phyloP scores from a whole-genome alignment of 2,113 vertebrate genomes.

The Pterocles orientalis region DNA sequence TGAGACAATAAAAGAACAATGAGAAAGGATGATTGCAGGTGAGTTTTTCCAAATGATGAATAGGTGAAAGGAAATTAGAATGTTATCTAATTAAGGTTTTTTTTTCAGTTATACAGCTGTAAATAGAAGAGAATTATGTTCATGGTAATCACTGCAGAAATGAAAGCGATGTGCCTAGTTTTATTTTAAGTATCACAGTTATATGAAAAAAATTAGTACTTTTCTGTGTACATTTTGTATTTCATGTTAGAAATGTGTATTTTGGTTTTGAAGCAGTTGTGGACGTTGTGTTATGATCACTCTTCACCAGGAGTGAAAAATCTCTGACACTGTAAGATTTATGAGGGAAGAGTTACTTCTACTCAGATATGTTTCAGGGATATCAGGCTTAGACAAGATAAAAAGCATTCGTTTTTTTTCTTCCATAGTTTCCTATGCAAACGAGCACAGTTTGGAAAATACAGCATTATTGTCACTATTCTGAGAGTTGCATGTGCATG shows the following conservation, averaged over 20 bases:
- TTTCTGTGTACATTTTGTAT: not conserved
- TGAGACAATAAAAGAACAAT: not conserved
- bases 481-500: not conserved
- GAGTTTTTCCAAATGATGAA: not conserved
- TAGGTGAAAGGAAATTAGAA: slow-evolving; percentile 3
- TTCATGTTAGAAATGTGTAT: not conserved
- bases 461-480: not conserved
- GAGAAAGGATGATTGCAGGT: not conserved
- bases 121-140: not conserved
- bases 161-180: not conserved
- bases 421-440: not conserved
- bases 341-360: not conserved
- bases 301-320: not conserved
- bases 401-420: not conserved
- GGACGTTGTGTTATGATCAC: not conserved
- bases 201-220: not conserved
- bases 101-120: not conserved
- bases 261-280: not conserved
- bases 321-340: not conserved
- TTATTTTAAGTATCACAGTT: not conserved
- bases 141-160: not conserved
- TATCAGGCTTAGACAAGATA: not conserved
- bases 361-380: not conserved
- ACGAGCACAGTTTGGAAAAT: not conserved
- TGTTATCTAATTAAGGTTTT: not conserved